Conservation (phyloP, 2,797 vertebrate genomes). For the Oreochromis grahami region DNA sequence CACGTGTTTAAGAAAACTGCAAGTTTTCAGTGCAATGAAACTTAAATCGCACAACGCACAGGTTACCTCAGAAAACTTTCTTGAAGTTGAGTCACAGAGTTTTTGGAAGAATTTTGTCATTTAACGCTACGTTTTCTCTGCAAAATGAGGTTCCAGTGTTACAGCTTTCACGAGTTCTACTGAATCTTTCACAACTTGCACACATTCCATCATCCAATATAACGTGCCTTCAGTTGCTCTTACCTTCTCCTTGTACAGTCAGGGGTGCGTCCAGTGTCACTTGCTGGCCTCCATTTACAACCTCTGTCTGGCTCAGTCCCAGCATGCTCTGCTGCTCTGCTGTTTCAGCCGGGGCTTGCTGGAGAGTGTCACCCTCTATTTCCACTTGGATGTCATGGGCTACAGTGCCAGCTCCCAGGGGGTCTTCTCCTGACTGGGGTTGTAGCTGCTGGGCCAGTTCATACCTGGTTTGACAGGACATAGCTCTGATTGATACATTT, state of each 20-base stretch:
- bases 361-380: slow-evolving; percentile 82
- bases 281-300: slow-evolving; percentile 82
- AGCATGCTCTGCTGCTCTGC: slow-evolving; percentile 85
- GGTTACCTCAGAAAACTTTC: neutral
- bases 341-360: slow-evolving; percentile 58
- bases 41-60: neutral
- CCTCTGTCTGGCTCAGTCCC: slow-evolving; percentile 83
- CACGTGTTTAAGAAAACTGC: neutral
- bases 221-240: neutral
- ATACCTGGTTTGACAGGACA: slow-evolving; percentile 74
- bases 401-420: slow-evolving; percentile 76
- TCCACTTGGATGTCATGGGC: slow-evolving; percentile 86
- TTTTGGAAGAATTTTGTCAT: neutral
- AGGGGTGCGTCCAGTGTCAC: slow-evolving; percentile 80
- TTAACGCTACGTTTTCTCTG: neutral
- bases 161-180: neutral
- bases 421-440: slow-evolving; percentile 78
- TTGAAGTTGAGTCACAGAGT: neutral
- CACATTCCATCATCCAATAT: too few relatives aligned
- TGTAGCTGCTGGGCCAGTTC: slow-evolving; percentile 95
- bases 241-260: slow-evolving; percentile 85
- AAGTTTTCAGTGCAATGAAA: neutral
- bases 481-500: neutral
- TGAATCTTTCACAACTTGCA: neutral
- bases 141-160: neutral